These are phyloP conservation scores for Caenorhabditis japonica DNA, from an alignment of 2,888 invertebrate species.

Conservation along the genomic window DNA sequence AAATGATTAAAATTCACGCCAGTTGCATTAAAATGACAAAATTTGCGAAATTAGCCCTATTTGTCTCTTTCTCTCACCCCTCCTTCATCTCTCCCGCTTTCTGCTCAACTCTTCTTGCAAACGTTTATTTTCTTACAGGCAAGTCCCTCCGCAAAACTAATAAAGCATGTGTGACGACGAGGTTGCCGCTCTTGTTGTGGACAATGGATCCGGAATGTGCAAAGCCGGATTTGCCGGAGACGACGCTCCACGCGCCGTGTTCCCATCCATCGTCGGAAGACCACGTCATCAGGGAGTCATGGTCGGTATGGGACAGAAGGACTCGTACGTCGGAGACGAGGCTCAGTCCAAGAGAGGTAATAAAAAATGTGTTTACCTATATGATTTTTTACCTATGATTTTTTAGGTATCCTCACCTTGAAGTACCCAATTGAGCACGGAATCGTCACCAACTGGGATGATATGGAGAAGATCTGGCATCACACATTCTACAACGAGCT, in stretches of 20 bases:
- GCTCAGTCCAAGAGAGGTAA: slow-evolving; percentile 84
- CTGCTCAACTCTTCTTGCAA: too few relatives aligned
- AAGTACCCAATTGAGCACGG: slow-evolving; percentile 96
- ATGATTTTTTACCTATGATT: too few relatives aligned
- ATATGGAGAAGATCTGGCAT: slow-evolving; percentile 99
- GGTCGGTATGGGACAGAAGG: slow-evolving; percentile 74
- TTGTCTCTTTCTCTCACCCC: too few relatives aligned
- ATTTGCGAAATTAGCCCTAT: too few relatives aligned
- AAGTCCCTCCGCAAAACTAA: too few relatives aligned
- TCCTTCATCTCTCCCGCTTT: too few relatives aligned
- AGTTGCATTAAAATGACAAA: too few relatives aligned
- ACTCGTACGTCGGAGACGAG: slow-evolving; percentile 66
- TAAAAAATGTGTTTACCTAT: too few relatives aligned
- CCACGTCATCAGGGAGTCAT: slow-evolving; percentile 83
- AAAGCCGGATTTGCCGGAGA: slow-evolving; percentile 86
- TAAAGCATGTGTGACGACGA: slow-evolving; percentile 84
- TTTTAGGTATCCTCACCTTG: slow-evolving; percentile 85
- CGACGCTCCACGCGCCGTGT: slow-evolving; percentile 86
- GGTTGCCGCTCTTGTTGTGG: slow-evolving; percentile 82
- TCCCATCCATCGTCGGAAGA: slow-evolving; percentile 87
- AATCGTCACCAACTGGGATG: slow-evolving; percentile 97
- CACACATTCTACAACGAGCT: slow-evolving; percentile 98
- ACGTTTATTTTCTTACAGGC: too few relatives aligned
- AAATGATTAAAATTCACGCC: too few relatives aligned
- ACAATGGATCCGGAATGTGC: slow-evolving; percentile 80